Evolutionary conservation across 2,113 vertebrate genomes (phyloP).

Genomic region (Pandion haliaetus): DNA sequence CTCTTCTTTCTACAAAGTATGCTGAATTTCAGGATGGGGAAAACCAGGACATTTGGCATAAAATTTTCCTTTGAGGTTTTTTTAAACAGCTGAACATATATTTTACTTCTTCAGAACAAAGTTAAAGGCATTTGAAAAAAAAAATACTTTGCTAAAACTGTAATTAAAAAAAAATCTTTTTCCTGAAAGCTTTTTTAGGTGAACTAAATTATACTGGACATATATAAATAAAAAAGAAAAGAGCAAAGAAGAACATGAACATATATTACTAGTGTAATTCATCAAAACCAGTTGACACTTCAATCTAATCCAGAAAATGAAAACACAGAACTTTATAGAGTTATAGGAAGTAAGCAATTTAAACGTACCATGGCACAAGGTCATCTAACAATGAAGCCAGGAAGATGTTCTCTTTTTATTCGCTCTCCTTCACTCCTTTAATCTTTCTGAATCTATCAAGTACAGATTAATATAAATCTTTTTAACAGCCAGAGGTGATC

Average conservation of each 20-base stretch:
- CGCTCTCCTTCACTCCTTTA: slow-evolving; percentile 41
- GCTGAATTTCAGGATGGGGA: neutral
- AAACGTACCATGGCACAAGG: slow-evolving; percentile 76
- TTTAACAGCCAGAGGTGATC: slow-evolving; percentile 65
- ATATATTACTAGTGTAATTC: slow-evolving; percentile 80
- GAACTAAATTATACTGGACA: slow-evolving; percentile 76
- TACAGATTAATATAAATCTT: slow-evolving; percentile 70
- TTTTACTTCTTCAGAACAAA: slow-evolving; percentile 42
- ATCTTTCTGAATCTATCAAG: slow-evolving; percentile 63
- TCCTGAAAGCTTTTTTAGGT: slow-evolving; percentile 66
- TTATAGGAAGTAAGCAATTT: slow-evolving; percentile 86
- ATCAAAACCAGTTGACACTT: slow-evolving; percentile 83
- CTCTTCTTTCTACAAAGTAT: neutral
- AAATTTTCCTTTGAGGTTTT: neutral
- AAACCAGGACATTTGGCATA: neutral
- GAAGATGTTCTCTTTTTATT: slow-evolving; percentile 72
- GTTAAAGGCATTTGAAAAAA: slow-evolving; percentile 51
- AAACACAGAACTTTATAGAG: slow-evolving; percentile 84
- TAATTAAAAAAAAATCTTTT: slow-evolving; percentile 41
- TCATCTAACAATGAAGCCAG: slow-evolving; percentile 71
- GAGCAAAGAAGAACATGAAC: slow-evolving; percentile 78
- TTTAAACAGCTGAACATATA: neutral
- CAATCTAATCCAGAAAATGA: slow-evolving; percentile 84
- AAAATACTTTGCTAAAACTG: slow-evolving; percentile 49
- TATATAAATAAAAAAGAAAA: slow-evolving; percentile 79